phyloP scores from a whole-genome alignment of 2,797 vertebrate species.

The Periophthalmus magnuspinnatus region DNA sequence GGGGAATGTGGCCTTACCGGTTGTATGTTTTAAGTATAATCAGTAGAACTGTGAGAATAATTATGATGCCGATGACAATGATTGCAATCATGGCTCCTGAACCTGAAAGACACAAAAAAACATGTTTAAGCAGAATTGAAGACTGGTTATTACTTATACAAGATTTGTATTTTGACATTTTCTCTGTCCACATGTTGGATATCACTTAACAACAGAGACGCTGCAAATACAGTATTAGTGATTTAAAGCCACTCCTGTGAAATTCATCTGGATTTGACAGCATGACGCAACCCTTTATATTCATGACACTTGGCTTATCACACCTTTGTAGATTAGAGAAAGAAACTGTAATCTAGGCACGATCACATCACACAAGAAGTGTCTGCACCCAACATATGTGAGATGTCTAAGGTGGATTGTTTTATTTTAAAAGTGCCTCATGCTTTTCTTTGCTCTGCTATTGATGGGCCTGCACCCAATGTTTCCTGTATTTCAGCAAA shows the following conservation, averaged over 20 bases:
- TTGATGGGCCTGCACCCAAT: too few relatives aligned
- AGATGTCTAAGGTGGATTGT: background rate
- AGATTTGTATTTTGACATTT: constrained; percentile 2
- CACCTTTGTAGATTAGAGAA: background rate
- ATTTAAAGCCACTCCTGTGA: constrained; percentile 29
- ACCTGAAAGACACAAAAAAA: constrained; percentile 70
- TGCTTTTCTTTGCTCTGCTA: background rate
- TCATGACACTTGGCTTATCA: constrained; percentile 12
- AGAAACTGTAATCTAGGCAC: constrained; percentile 2
- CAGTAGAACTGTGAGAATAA: constrained; percentile 87
- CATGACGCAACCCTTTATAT: constrained; percentile 15
- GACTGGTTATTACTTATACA: background rate
- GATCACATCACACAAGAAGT: background rate
- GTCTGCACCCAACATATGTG: background rate
- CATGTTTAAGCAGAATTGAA: background rate
- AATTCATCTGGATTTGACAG: constrained; percentile 20
- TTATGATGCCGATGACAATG: constrained; percentile 87
- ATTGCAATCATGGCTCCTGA: constrained; percentile 94
- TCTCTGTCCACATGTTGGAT: background rate
- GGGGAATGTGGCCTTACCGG: constrained; percentile 81
- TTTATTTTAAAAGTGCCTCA: background rate
- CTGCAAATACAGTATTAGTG: constrained; percentile 32
- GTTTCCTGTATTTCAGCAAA: too few relatives aligned
- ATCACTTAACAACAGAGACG: constrained; percentile 30
- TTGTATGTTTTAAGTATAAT: constrained; percentile 92